phyloP scores from a whole-genome alignment of 2,888 invertebrate genomes.

The Patella ulyssiponensis region DNA sequence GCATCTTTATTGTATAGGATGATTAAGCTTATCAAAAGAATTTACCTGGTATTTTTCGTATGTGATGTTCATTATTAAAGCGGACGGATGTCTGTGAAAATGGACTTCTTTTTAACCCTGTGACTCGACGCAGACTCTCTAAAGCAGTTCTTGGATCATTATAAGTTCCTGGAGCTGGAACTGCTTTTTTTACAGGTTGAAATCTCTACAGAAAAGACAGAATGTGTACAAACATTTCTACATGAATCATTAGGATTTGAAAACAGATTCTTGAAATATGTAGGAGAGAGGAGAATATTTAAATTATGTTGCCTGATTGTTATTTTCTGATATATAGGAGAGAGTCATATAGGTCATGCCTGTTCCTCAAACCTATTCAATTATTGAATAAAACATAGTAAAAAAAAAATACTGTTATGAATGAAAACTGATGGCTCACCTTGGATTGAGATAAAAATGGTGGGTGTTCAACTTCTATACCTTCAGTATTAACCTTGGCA shows the following conservation, averaged over 20 bases:
- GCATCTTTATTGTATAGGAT: no score
- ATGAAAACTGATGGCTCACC: constrained; percentile 48
- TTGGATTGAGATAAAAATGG: constrained; percentile 71
- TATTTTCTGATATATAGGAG: neutral
- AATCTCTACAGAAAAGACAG: constrained; percentile 60
- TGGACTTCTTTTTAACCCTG: constrained; percentile 70
- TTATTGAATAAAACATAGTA: neutral
- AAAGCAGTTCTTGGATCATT: constrained; percentile 70
- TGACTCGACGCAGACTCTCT: constrained; percentile 61
- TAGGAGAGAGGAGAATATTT: neutral
- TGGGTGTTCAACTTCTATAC: constrained; percentile 70
- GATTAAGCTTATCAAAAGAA: neutral
- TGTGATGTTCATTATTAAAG: constrained; percentile 53
- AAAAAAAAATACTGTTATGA: neutral
- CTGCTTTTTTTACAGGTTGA: constrained; percentile 47
- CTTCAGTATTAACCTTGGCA: constrained; percentile 66
- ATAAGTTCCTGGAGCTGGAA: constrained; percentile 71
- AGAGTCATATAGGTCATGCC: no score
- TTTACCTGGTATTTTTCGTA: constrained; percentile 65
- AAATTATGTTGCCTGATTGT: constrained; percentile 1
- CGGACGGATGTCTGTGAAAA: constrained; percentile 71
- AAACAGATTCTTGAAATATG: no score
- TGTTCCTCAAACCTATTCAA: neutral
- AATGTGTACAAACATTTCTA: neutral
- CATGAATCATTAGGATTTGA: no score